Evolutionary conservation across 2,888 invertebrate genomes (phyloP).

Genomic region (Hydriomena furcata): DNA sequence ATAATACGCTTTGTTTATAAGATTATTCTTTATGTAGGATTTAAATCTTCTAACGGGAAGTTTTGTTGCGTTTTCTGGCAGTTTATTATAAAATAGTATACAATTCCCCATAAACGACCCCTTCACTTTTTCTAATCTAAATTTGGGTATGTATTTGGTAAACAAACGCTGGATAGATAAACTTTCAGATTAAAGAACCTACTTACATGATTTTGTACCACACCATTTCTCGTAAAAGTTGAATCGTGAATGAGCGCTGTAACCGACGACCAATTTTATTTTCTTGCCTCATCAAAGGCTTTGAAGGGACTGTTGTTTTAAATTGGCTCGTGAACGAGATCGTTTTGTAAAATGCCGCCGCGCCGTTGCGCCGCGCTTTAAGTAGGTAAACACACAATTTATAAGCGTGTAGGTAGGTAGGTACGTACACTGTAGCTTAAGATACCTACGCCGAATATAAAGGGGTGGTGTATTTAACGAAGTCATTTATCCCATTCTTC

Average conservation of each 20-base stretch:
- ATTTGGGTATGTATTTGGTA: too few species aligned
- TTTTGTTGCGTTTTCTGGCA: too few species aligned
- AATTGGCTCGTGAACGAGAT: constrained; percentile 65
- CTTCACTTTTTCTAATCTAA: too few species aligned
- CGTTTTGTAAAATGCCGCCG: constrained; percentile 46
- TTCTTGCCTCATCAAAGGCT: constrained; percentile 62
- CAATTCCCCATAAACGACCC: too few species aligned
- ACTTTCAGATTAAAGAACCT: too few species aligned
- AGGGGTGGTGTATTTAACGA: constrained; percentile 64
- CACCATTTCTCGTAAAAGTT: background rate
- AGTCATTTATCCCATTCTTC: constrained; percentile 60
- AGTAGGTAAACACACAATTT: constrained; percentile 69
- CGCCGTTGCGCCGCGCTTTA: constrained; percentile 41
- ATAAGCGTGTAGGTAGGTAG: too few species aligned
- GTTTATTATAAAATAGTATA: too few species aligned
- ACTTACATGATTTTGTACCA: background rate
- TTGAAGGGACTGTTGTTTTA: constrained; percentile 59
- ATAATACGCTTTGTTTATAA: too few species aligned
- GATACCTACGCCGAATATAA: constrained; percentile 48
- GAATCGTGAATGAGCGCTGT: background rate
- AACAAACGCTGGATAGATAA: too few species aligned
- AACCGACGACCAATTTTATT: constrained; percentile 51
- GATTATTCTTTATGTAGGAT: too few species aligned
- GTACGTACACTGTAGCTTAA: constrained; percentile 43
- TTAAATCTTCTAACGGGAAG: too few species aligned